A percentile compares a stretch with the other conserved stretches of the same genome.
These are phyloP conservation scores for Phataginus tricuspis DNA, from an alignment of 2,797 vertebrate genomes.

Conservation along the genomic window DNA sequence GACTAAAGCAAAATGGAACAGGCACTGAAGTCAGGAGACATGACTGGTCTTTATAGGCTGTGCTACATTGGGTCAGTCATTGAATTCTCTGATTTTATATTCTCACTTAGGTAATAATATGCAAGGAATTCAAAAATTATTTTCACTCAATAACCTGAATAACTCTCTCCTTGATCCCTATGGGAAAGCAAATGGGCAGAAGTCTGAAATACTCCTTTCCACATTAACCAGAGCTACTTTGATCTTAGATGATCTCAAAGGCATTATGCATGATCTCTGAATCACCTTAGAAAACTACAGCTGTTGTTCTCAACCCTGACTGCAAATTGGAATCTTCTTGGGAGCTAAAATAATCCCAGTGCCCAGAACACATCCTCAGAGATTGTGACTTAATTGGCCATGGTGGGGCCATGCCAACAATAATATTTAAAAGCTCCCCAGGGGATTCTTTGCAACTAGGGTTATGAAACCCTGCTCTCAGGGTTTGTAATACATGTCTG, in stretches of 20 bases:
- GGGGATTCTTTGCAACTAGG: background rate
- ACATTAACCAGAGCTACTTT: background rate
- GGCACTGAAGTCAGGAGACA: background rate
- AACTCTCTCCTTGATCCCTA: background rate
- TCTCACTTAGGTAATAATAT: background rate
- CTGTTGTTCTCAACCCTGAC: background rate
- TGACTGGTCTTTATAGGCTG: background rate
- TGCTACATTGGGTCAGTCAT: background rate
- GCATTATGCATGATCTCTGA: background rate
- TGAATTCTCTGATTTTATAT: background rate
- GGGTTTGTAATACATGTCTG: constrained; percentile 34
- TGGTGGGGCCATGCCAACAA: background rate
- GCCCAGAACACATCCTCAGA: background rate
- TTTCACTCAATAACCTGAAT: background rate
- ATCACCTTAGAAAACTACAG: background rate
- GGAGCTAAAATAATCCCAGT: background rate
- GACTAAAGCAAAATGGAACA: background rate
- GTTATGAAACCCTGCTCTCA: constrained; percentile 40
- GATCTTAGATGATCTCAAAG: background rate
- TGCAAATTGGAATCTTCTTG: constrained; percentile 20
- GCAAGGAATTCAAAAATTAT: background rate
- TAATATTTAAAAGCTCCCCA: constrained; percentile 32
- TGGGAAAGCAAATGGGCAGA: background rate
- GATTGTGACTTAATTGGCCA: constrained; percentile 4
- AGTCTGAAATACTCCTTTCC: background rate